Evolutionary conservation across 2,888 invertebrate species (phyloP), one percentile per base, ranked within the genome.

Genomic region (Hedychridium roseum): DNA sequence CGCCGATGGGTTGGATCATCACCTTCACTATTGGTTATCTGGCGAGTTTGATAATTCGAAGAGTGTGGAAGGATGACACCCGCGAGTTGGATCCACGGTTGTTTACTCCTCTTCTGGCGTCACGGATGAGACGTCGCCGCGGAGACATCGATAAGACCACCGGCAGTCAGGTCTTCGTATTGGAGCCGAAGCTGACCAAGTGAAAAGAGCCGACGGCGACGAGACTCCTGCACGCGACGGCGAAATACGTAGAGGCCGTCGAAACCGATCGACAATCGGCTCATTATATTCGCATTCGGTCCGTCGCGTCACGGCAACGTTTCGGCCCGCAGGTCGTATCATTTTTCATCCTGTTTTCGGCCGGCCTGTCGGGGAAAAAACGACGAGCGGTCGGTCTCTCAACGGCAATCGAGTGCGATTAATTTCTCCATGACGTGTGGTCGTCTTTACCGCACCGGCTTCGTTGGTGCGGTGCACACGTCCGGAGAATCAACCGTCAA

Each of bases 51-150:
- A 46, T 82, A 2, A 71, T 73, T 32, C 73, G 70, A n/a, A 64
- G 65, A 55, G 60, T 81, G 2, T 71, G 76, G 0, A 68, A 61
- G 56, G 38, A 65, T 15, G 65, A 75, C 1, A 66, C 72, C 5
- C 75, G 70, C 1, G 68, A 78, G 36, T 75, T 80, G 32, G 84
- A 87, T 69, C 82, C 84, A 1, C 82, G 83, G 69, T 80, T 87
- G 9, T 87, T 87, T 67, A 78, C 83, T 34, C 84, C 85, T 2
- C 80, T 82, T 1, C 50, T 87, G 18, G 83, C 85, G 0, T 79
- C 73, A 4, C 78, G 79, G 16, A 63, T 86, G 50, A 76, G 79
- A 28, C 59, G 62, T 2, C 58, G 72, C 35, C 61, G 69, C 7
- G 56, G 50, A 4, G 37, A 64, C 7, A 57, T 47, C 1, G 53